A percentile compares a stretch with the other conserved stretches of the same genome.
Conservation (phyloP, 2,888 invertebrate species). For the Zaprionus lineosus region DNA sequence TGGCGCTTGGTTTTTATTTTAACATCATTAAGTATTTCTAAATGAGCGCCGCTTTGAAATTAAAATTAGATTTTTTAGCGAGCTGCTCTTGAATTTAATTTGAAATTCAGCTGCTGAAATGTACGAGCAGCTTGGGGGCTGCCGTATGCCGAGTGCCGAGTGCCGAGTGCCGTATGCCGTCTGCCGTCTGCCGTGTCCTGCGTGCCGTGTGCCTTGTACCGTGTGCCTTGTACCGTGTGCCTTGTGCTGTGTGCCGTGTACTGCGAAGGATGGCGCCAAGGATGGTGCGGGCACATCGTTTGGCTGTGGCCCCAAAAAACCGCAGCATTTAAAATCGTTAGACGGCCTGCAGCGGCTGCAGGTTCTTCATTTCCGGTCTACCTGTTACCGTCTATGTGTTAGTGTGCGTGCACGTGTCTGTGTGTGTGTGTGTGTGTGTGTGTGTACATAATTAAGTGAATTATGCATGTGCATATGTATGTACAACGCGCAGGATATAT, state of each 20-base stretch:
- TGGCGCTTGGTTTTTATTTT: conserved; percentile 69
- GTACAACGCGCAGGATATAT: too few species aligned
- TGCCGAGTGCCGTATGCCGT: too few species aligned
- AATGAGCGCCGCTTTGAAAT: conserved; percentile 75
- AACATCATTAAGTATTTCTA: conserved; percentile 77
- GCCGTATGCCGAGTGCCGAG: too few species aligned
- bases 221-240: too few species aligned
- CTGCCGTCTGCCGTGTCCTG: too few species aligned
- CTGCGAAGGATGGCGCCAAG: not conserved
- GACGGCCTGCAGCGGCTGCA: conserved; percentile 13
- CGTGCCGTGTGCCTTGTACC: too few species aligned
- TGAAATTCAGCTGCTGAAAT: conserved; percentile 33
- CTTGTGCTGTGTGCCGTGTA: too few species aligned
- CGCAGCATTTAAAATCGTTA: conserved; percentile 58
- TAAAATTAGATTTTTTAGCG: conserved; percentile 66
- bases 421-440: conserved; percentile 9
- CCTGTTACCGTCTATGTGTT: not conserved
- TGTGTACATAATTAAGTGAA: conserved; percentile 60
- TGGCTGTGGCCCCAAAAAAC: too few species aligned
- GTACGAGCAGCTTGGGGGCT: not conserved
- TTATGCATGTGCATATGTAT: conserved; percentile 66
- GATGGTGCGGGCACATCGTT: conserved; percentile 7
- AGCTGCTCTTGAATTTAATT: conserved; percentile 58
- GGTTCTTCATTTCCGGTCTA: not conserved
- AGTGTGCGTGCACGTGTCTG: not conserved